Evolutionary conservation across 2,888 invertebrate genomes (phyloP).

Genomic region (Anarsia innoxiella): DNA sequence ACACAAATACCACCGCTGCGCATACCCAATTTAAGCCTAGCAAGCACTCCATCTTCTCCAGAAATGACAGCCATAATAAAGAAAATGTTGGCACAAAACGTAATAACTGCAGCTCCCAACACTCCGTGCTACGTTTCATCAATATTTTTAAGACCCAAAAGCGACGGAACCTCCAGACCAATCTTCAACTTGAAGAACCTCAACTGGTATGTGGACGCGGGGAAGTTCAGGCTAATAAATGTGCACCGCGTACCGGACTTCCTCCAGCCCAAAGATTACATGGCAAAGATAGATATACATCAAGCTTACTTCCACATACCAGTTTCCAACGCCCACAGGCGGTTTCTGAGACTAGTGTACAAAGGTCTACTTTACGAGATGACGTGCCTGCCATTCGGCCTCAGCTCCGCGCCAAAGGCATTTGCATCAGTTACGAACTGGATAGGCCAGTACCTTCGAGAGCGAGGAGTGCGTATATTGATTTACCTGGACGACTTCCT

Average conservation of each 20-base stretch:
- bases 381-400: conserved; percentile 25
- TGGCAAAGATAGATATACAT: conserved; percentile 18
- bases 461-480: conserved; percentile 9
- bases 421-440: conserved; percentile 23
- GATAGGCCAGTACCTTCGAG: conserved; percentile 19
- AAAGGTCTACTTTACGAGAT: conserved; percentile 16
- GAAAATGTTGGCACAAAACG: background rate
- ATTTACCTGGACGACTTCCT: conserved; percentile 17
- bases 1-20: background rate
- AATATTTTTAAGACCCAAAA: conserved; percentile 15
- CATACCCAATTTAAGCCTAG: background rate
- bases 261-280: conserved; percentile 19
- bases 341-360: conserved; percentile 20
- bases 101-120: background rate
- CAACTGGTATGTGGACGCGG: conserved; percentile 13
- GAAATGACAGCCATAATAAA: background rate
- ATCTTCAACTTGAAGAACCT: conserved; percentile 22
- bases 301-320: conserved; percentile 16
- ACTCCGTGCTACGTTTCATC: conserved; percentile 14
- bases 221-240: conserved; percentile 11
- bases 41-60: background rate
- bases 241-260: conserved; percentile 13
- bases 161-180: conserved; percentile 14
- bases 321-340: conserved; percentile 17
- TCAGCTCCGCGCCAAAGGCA: conserved; percentile 21